Percentiles rank a stretch among this genome's conserved stretches.
Evolutionary conservation across 2,797 vertebrate species (phyloP).

Genomic region (Pyrocephalus nanus): DNA sequence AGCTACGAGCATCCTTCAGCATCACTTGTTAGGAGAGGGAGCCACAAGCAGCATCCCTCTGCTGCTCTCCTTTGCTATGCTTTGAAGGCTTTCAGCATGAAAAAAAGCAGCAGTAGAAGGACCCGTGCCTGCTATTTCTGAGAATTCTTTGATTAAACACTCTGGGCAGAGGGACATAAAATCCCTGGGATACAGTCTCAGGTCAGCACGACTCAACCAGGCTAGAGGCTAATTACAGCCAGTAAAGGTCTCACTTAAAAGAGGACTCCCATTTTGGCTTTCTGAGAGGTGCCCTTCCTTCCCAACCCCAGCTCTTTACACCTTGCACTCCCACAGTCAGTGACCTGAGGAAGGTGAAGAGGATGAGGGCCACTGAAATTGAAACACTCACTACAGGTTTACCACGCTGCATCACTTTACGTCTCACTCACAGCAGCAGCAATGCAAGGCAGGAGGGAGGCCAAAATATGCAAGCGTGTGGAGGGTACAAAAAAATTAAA

Average conservation of each 20-base stretch:
- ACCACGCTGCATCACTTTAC: not conserved
- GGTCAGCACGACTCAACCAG: not conserved
- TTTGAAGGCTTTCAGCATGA: not conserved
- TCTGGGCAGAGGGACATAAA: not conserved
- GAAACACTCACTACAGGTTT: not conserved
- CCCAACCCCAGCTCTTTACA: not conserved
- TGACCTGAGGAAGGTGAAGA: not conserved
- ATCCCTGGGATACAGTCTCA: not conserved
- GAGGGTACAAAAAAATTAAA: not conserved
- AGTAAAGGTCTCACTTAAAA: not conserved
- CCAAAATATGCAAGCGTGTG: not conserved
- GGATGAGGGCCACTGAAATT: not conserved
- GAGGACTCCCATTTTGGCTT: not conserved
- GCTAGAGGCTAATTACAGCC: not conserved
- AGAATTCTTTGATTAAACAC: not conserved
- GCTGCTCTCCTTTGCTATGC: not conserved
- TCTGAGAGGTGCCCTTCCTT: not conserved
- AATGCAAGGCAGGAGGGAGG: not conserved
- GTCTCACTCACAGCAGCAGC: not conserved
- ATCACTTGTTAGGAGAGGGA: not conserved
- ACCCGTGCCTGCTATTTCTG: not conserved
- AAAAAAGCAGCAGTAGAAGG: not conserved
- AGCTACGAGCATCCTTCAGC: not conserved
- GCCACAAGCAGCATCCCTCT: not conserved
- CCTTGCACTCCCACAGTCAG: not conserved